phyloP scores from a whole-genome alignment of 2,888 invertebrate species.

The Ypsolopha sequella region DNA sequence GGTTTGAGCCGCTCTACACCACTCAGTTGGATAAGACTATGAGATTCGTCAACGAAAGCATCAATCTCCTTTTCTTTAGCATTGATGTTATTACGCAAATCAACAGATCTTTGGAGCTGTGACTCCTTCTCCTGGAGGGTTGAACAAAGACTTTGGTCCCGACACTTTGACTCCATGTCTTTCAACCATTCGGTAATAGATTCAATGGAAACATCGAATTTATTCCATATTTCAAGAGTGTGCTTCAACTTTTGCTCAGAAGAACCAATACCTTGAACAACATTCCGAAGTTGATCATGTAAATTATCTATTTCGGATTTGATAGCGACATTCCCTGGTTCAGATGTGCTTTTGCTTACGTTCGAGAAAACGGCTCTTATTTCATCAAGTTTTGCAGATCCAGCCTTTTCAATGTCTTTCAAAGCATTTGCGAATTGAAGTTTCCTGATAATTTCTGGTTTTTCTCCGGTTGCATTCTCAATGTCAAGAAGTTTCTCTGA shows the following conservation, averaged over 20 bases:
- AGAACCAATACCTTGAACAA: conserved; percentile 75
- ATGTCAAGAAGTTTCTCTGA: conserved; percentile 85
- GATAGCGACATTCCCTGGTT: conserved; percentile 80
- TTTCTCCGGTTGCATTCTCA: conserved; percentile 88
- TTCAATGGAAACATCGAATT: conserved; percentile 87
- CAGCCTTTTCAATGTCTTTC: conserved; percentile 75
- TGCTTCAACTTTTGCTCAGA: conserved; percentile 81
- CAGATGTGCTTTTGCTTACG: conserved; percentile 84
- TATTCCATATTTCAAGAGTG: conserved; percentile 85
- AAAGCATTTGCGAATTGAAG: conserved; percentile 75
- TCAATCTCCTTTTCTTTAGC: conserved; percentile 89
- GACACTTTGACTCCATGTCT: conserved; percentile 84
- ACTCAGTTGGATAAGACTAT: conserved; percentile 85
- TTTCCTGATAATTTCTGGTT: conserved; percentile 82
- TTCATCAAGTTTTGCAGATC: conserved; percentile 74
- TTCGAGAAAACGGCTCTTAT: conserved; percentile 75
- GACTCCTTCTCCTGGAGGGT: conserved; percentile 84
- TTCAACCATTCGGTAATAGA: conserved; percentile 89
- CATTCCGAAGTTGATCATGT: conserved; percentile 75
- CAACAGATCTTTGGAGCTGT: conserved; percentile 78
- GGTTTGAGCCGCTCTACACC: conserved; percentile 89
- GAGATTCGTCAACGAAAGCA: conserved; percentile 90
- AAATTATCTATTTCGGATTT: conserved; percentile 80
- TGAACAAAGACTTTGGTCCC: conserved; percentile 87
- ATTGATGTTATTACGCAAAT: conserved; percentile 81